Percentiles rank a stretch among this genome's conserved stretches.
Evolutionary conservation across 2,888 invertebrate genomes (phyloP).

Genomic region (Volucella bombylans): DNA sequence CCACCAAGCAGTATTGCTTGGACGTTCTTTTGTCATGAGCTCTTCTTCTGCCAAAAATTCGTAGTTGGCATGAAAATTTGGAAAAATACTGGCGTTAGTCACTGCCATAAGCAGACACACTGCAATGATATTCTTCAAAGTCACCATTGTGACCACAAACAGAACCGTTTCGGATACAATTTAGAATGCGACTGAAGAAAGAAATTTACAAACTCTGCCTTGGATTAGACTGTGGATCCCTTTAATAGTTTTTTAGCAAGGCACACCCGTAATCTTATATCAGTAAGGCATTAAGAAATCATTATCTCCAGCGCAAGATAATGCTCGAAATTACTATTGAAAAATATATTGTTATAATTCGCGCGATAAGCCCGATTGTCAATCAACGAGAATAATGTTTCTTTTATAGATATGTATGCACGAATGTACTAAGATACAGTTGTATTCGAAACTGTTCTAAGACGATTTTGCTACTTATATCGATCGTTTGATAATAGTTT

Average conservation of each 20-base stretch:
- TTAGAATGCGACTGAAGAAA: constrained; percentile 29
- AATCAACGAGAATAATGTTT: background rate
- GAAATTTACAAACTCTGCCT: background rate
- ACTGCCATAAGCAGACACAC: constrained; percentile 3
- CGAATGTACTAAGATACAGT: too few species aligned
- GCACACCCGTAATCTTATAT: background rate
- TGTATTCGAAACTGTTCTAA: too few species aligned
- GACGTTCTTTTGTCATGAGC: background rate
- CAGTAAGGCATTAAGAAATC: background rate
- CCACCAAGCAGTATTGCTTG: constrained; percentile 86
- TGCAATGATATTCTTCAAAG: constrained; percentile 2
- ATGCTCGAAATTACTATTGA: background rate
- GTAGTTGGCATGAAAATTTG: constrained; percentile 78
- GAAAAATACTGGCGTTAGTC: constrained; percentile 76
- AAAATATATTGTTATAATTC: constrained; percentile 15
- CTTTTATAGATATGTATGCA: too few species aligned
- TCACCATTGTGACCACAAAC: constrained; percentile 16
- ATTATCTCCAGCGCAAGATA: constrained; percentile 17
- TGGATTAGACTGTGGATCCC: constrained; percentile 6
- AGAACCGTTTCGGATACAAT: constrained; percentile 11
- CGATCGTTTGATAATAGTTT: too few species aligned
- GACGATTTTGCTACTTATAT: too few species aligned
- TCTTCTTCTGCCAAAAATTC: constrained; percentile 67
- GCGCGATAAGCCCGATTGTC: constrained; percentile 14
- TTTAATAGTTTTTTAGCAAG: background rate